Conservation (phyloP, 2,888 invertebrate genomes). For the Gari tellinella region DNA sequence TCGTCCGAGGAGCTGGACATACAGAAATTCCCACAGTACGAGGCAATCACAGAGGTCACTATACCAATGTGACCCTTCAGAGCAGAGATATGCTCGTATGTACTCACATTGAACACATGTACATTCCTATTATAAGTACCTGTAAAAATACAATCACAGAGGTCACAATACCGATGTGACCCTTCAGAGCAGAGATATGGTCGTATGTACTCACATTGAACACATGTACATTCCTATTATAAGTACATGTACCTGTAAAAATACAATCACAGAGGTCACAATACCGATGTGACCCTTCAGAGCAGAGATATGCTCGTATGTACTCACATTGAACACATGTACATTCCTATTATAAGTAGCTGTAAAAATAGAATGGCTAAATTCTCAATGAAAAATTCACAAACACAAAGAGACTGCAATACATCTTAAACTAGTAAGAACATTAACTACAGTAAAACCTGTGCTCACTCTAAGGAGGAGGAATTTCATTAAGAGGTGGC, state of each 20-base stretch:
- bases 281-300: constrained; percentile 80
- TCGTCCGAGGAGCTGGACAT: constrained; percentile 80
- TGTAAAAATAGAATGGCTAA: constrained; percentile 54
- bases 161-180: constrained; percentile 79
- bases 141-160: constrained; percentile 54
- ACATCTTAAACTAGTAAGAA: too few species aligned
- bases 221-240: constrained; percentile 79
- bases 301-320: constrained; percentile 70
- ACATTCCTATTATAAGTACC: constrained; percentile 81
- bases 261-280: constrained; percentile 62
- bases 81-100: constrained; percentile 70
- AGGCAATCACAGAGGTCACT: constrained; percentile 69
- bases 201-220: constrained; percentile 71
- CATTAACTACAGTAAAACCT: too few species aligned
- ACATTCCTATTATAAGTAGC: constrained; percentile 81
- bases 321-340: constrained; percentile 72
- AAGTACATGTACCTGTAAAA: constrained; percentile 76
- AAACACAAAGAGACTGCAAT: too few species aligned
- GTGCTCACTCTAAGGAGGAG: too few species aligned
- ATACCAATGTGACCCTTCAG: constrained; percentile 80
- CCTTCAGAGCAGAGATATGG: constrained; percentile 71
- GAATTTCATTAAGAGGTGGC: too few species aligned
- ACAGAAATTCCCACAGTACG: constrained; percentile 76
- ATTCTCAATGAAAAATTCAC: too few species aligned
- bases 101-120: constrained; percentile 72